Base-by-base conservation (phyloP, 2,797 vertebrate species). In the Myotis myotis region DNA sequence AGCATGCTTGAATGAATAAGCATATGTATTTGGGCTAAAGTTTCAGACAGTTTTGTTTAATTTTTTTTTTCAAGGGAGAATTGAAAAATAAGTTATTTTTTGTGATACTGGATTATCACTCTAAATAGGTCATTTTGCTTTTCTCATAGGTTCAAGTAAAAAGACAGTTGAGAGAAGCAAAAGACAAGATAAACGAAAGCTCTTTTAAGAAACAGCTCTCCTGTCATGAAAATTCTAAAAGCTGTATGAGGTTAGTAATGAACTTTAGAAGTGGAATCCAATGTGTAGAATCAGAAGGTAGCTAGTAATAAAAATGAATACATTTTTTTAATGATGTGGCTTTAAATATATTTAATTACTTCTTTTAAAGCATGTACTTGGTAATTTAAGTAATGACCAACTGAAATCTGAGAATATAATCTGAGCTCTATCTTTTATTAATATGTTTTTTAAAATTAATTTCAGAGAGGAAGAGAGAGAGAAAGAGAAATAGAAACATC, bases 131-230 rank as follows among this genome's bases (percentile, higher is more conserved):
- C 25, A 81, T 85, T 96, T 94, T 95, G 38, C 93, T 97, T 98
- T 97, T 96, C 88, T 96, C 88, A 41, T 87, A 98, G 98, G 80
- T 99, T 98, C 97, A 97, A 89, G 89, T 98, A 96, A 97, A 98
- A 96, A 97, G 97, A 92, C 97, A 97, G 7, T 82, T 93, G 74
- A 98, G 84, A 93, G 97, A 94, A 84, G 96, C 95, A 62, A 97
- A 98, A 68, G 97, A 98, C 23, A 97, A 98, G 47, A 94, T 98
- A 95, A 90, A 86, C 82, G 93, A 96, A 96, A 95, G 89, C 95
- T 97, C 97, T 97, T 97, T 92, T 96, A 97, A 47, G 96, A 97
- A 98, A 66, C 96, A 94, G 74, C 94, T 94, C 33, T 91, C 78
- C 28, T 98, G 81, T 97, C 93, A 93, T 96, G 91, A 22, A 12